These are phyloP conservation scores for Oscheius sp. DNA, from an alignment of 2,888 invertebrate genomes.

Conservation along the genomic window DNA sequence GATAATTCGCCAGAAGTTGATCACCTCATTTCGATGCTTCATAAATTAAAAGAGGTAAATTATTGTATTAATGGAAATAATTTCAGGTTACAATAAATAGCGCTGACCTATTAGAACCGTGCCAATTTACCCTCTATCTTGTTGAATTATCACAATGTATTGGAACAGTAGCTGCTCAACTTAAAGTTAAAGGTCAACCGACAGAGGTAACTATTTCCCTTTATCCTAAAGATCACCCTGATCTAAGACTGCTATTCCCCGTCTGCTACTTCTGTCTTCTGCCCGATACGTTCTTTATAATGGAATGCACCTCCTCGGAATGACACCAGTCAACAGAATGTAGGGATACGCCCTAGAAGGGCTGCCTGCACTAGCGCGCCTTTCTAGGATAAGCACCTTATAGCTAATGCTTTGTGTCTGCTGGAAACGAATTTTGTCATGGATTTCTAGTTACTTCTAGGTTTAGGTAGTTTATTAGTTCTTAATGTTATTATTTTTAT, in stretches of 20 bases:
- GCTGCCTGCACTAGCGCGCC: constrained; percentile 32
- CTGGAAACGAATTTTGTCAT: background rate
- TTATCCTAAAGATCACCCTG: background rate
- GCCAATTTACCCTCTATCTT: constrained; percentile 55
- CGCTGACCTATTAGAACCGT: constrained; percentile 53
- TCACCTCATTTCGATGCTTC: constrained; percentile 34
- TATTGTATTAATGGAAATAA: background rate
- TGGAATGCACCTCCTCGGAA: constrained; percentile 60
- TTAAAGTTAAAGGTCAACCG: constrained; percentile 51
- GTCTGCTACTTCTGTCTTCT: constrained; percentile 59
- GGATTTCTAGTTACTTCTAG: background rate
- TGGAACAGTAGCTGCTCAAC: constrained; percentile 50
- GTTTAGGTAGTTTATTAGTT: background rate
- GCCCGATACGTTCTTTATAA: constrained; percentile 60
- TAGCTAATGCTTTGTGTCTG: constrained; percentile 5
- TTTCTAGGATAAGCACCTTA: constrained; percentile 43
- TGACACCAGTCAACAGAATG: constrained; percentile 56
- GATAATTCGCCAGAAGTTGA: constrained; percentile 38
- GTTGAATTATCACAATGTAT: constrained; percentile 51
- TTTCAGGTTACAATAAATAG: constrained; percentile 32
- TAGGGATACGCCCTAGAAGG: constrained; percentile 50
- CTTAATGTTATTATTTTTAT: background rate
- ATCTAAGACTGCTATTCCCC: constrained; percentile 50
- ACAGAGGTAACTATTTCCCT: constrained; percentile 33
- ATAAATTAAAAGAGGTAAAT: constrained; percentile 29